Percentiles rank a stretch among this genome's conserved stretches.
Evolutionary conservation across 2,797 vertebrate species (phyloP).

Genomic region (Manis crassicaudata): DNA sequence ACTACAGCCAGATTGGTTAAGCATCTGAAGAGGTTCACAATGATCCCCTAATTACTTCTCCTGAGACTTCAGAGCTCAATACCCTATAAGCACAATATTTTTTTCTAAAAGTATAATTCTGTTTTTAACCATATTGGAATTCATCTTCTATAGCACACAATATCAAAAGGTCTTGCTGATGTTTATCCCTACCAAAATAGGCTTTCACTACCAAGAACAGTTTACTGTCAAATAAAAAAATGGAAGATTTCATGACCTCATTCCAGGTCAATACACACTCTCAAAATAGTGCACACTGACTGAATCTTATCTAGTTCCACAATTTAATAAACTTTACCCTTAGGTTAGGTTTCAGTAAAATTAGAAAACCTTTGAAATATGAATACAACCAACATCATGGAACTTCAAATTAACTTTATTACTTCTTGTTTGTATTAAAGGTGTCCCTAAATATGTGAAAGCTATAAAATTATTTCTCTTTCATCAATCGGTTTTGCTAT

Average conservation of each 20-base stretch:
- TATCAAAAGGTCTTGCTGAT: neutral
- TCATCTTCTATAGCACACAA: neutral
- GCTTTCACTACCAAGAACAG: neutral
- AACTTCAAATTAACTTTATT: neutral
- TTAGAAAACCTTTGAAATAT: neutral
- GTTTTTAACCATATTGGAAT: neutral
- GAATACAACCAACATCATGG: neutral
- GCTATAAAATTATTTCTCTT: neutral
- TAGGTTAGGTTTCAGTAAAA: neutral
- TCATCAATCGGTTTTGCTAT: neutral
- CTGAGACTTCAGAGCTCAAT: neutral
- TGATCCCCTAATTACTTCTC: neutral
- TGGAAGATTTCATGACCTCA: neutral
- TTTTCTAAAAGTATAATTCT: neutral
- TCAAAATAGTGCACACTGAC: neutral
- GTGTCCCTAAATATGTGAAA: neutral
- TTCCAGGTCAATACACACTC: neutral
- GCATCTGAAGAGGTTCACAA: neutral
- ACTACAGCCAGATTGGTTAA: neutral
- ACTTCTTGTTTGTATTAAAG: neutral
- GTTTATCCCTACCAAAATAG: neutral
- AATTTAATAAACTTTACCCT: constrained; percentile 8
- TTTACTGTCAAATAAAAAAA: neutral
- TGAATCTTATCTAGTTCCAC: neutral
- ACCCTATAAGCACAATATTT: neutral